Evolutionary conservation across 2,113 vertebrate genomes (phyloP), one percentile per base, ranked within the genome.

Genomic region (Piprites chloris): DNA sequence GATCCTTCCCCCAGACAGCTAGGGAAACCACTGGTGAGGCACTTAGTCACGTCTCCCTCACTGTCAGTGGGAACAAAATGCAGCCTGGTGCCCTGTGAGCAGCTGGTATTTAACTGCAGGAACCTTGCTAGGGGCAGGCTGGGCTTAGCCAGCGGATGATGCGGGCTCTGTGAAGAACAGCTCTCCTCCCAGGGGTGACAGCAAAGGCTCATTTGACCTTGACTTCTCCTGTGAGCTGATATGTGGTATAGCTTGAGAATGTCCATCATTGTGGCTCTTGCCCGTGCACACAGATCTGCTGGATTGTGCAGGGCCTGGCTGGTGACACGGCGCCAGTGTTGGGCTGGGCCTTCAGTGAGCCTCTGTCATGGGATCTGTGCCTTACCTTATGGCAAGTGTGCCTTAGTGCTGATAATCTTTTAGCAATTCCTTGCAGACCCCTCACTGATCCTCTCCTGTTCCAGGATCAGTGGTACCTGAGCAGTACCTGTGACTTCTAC

Each of bases 21-120:
- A 85, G 89, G 92, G 41, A 66, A 22, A 42, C 79, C 72, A 37
- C 69, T 41, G 44, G 61, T 13, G 21, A 93, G 69, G 76, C 86
- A 78, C n/a, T 96, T 90, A 68, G 14, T 86, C 55, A 41, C 13
- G 75, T 84, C 88, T 61, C 79, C 69, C 65, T 92, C 56, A 14
- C 49, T 84, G 90, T 92, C 90, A 95, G 55, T 81, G 79, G 83
- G 88, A 92, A 89, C 85, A 93, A 84, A 95, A 81, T 37, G 10
- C 76, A 95, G 85, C 49, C 39, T 88, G 93, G 69, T 96, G 86
- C 86, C 92, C 95, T 58, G 73, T 49, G 67, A 94, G 93, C 88
- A 92, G 95, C 88, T 89, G 80, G 83, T 94, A 7, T 90, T 94
- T 78, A 78, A 85, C 73, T 89, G 92, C 82, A 78, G 96, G 95